These are phyloP conservation scores for Oasisia sp. DNA, from an alignment of 2,888 invertebrate species.

Conservation along the genomic window DNA sequence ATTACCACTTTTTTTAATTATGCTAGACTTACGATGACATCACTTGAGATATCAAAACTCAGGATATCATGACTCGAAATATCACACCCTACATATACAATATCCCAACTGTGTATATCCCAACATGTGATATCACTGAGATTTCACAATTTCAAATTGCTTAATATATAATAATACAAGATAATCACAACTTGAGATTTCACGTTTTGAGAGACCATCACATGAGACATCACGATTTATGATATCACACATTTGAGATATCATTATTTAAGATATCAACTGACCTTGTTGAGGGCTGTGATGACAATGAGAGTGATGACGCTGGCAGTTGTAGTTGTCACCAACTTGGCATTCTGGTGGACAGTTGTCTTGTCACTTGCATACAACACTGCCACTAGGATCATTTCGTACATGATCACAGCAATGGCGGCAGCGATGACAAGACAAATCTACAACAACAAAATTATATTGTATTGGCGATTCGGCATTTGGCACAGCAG, in stretches of 20 bases:
- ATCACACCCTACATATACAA: too few relatives aligned
- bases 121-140: background rate
- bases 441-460: constrained; percentile 74
- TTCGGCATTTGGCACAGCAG: too few relatives aligned
- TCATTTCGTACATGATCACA: constrained; percentile 88
- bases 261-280: background rate
- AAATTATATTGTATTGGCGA: background rate
- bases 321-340: constrained; percentile 92
- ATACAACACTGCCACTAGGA: constrained; percentile 70
- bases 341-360: constrained; percentile 79
- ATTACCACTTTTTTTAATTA: too few relatives aligned
- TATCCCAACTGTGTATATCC: background rate
- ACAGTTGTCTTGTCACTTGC: constrained; percentile 44
- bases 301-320: constrained; percentile 90
- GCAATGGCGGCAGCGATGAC: constrained; percentile 91
- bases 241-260: background rate
- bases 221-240: background rate
- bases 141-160: background rate
- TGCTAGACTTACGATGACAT: too few relatives aligned
- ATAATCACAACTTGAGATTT: background rate
- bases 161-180: background rate
- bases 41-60: too few relatives aligned
- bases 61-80: too few relatives aligned
- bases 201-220: background rate
- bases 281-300: constrained; percentile 81